Conservation (phyloP, 2,797 vertebrate genomes). For the Alauda arvensis region DNA sequence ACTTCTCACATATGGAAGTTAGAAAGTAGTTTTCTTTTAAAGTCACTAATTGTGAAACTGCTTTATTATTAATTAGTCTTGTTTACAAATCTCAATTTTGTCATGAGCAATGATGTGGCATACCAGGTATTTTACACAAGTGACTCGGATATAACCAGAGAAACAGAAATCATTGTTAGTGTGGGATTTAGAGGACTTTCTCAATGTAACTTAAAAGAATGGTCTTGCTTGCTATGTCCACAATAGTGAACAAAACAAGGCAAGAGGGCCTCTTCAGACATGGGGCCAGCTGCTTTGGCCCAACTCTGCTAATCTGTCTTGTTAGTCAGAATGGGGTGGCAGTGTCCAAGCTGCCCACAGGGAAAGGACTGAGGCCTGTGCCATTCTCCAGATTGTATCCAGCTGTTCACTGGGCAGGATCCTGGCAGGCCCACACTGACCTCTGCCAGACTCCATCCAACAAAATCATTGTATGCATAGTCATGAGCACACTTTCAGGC, state of each 20-base stretch:
- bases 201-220: neutral
- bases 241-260: neutral
- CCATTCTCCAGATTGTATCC: neutral
- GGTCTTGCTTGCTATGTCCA: neutral
- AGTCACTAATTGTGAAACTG: neutral
- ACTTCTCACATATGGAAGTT: neutral
- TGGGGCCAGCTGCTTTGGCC: neutral
- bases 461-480: accelerated
- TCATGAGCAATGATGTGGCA: neutral
- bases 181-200: neutral
- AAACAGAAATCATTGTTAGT: neutral
- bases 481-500: neutral
- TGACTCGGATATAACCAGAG: neutral
- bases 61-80: neutral
- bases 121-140: neutral
- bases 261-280: neutral
- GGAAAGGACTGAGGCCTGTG: neutral
- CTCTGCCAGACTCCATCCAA: neutral
- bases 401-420: neutral
- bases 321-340: neutral
- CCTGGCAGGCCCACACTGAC: neutral
- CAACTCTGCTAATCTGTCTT: neutral
- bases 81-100: neutral
- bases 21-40: neutral
- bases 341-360: neutral